Conservation (phyloP, 2,113 vertebrate species). For the Marmota monax region DNA sequence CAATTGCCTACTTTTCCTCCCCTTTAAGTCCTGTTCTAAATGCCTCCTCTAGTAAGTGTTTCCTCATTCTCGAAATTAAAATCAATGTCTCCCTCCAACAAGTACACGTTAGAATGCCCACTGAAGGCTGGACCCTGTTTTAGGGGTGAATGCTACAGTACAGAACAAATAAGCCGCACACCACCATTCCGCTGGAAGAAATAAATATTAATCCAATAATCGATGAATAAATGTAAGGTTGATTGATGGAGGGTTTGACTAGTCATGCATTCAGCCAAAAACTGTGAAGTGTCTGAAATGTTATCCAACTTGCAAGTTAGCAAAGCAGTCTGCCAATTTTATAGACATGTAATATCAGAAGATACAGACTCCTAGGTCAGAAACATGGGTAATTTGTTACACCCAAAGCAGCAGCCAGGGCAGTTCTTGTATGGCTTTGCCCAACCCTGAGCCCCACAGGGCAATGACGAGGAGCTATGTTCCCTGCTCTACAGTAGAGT, state of each 20-base stretch:
- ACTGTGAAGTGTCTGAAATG: neutral
- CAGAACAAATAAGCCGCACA: neutral
- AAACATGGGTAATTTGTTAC: neutral
- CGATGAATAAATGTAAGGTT: neutral
- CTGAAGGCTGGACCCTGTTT: neutral
- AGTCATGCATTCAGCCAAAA: neutral
- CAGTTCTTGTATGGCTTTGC: neutral
- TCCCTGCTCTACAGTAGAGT: neutral
- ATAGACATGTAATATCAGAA: neutral
- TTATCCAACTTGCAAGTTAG: neutral
- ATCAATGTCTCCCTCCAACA: neutral
- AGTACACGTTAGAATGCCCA: neutral
- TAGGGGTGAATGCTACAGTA: neutral
- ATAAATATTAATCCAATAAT: neutral
- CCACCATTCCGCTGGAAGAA: neutral
- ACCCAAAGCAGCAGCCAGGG: neutral
- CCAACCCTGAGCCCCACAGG: neutral
- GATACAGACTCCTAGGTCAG: neutral
- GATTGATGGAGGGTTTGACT: neutral
- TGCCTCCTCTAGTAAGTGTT: neutral
- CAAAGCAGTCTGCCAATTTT: neutral
- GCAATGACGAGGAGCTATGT: no score
- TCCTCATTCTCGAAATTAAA: conserved; percentile 1
- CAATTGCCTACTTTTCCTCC: neutral
- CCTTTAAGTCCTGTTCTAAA: neutral